phyloP scores from a whole-genome alignment of 2,888 invertebrate genomes.

The Stenotaenia linearis region DNA sequence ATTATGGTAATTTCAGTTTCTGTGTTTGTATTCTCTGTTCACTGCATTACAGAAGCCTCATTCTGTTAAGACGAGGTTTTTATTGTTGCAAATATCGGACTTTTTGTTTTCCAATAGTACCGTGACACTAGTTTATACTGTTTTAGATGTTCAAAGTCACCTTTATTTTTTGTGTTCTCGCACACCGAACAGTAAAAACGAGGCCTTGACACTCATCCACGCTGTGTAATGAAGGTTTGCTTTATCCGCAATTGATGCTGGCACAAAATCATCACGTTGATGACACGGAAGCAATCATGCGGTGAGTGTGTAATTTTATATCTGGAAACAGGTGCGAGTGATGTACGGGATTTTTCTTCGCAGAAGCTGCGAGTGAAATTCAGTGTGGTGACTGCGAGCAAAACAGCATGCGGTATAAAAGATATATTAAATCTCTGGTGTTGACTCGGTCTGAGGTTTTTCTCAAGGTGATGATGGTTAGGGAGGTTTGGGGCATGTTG shows the following conservation, averaged over 20 bases:
- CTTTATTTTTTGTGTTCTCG: no score
- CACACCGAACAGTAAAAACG: no score
- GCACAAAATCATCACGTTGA: background rate
- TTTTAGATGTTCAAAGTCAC: no score
- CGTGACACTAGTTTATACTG: no score
- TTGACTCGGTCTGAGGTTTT: background rate
- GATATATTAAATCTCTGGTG: background rate
- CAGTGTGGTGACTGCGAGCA: background rate
- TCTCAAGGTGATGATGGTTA: background rate
- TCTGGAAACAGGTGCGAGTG: background rate
- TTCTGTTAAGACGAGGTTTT: no score
- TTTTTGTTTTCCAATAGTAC: no score
- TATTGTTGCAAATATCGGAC: no score
- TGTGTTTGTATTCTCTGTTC: no score
- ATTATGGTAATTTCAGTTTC: no score
- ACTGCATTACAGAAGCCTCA: no score
- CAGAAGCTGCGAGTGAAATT: background rate
- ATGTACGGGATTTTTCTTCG: background rate
- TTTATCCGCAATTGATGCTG: background rate
- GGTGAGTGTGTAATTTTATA: background rate
- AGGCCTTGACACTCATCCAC: no score
- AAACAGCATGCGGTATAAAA: background rate
- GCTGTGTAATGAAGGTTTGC: background rate
- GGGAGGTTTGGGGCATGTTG: background rate
- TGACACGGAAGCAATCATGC: background rate